Conservation (phyloP, 53 echinoderm and acorn worm genomes). For the Echinarachnius parma region DNA sequence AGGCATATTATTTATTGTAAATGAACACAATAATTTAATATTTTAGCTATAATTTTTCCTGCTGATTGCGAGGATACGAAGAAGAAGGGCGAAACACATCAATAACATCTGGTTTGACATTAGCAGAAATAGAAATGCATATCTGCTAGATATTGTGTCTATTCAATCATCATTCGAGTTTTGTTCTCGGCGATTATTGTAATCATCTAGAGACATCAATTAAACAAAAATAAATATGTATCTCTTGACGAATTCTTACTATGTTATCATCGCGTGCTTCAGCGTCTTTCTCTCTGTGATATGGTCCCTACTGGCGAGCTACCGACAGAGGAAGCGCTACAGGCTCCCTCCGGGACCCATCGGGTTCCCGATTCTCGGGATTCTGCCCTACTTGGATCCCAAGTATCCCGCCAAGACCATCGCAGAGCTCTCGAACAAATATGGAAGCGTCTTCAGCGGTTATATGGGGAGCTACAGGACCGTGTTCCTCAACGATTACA, state of each 20-base stretch:
- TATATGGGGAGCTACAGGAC: conserved; percentile 32
- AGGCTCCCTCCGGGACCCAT: conserved; percentile 54
- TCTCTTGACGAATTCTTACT: neutral
- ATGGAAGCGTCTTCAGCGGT: conserved; percentile 44
- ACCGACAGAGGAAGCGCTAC: neutral
- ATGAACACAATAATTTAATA: too few relatives aligned
- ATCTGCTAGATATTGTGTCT: too few relatives aligned
- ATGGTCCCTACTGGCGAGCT: neutral
- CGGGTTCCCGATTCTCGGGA: conserved; percentile 56
- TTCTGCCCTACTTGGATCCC: conserved; percentile 43
- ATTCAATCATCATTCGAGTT: too few relatives aligned
- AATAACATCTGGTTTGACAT: too few relatives aligned
- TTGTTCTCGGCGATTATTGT: too few relatives aligned
- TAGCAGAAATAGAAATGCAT: too few relatives aligned
- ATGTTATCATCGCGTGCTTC: neutral
- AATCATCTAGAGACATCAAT: too few relatives aligned
- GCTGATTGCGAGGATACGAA: too few relatives aligned
- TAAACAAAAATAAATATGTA: too few relatives aligned
- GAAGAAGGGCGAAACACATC: too few relatives aligned
- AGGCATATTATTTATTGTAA: too few relatives aligned
- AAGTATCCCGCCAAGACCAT: conserved; percentile 21
- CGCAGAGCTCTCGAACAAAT: conserved; percentile 15
- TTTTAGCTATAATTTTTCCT: too few relatives aligned
- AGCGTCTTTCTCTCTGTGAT: neutral
- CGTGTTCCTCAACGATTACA: conserved; percentile 54